Percentiles rank a stretch among this genome's conserved stretches.
Conservation (phyloP, 1,140 invertebrate genomes). For the Coelopa frigida region DNA sequence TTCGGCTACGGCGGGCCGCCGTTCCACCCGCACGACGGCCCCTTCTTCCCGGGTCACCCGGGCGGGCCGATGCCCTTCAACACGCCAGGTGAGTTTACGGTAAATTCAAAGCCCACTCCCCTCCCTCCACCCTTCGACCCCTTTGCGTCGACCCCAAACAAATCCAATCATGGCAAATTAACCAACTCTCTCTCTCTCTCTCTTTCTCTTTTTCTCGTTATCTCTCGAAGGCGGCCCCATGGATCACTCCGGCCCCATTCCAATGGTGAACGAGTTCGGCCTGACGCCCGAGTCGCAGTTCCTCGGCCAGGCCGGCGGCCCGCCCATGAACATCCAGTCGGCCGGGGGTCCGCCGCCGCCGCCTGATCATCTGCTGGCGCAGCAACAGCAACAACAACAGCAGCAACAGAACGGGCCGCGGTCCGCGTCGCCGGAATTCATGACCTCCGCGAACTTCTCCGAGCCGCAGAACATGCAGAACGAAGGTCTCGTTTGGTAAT, state of each 20-base stretch:
- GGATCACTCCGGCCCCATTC: slow-evolving; percentile 59
- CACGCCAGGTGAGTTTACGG: slow-evolving; percentile 56
- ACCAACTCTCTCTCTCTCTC: slow-evolving; percentile 4
- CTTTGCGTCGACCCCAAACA: neutral
- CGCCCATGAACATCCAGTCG: slow-evolving; percentile 51
- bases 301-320: slow-evolving; percentile 52
- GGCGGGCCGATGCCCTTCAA: slow-evolving; percentile 67
- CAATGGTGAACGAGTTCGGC: slow-evolving; percentile 58
- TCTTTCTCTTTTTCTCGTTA: slow-evolving; percentile 2
- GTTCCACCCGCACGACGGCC: slow-evolving; percentile 75
- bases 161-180: neutral
- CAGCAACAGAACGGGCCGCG: slow-evolving; percentile 44
- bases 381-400: slow-evolving; percentile 21
- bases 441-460: slow-evolving; percentile 55
- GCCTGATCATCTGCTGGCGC: slow-evolving; percentile 37
- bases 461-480: slow-evolving; percentile 65
- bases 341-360: slow-evolving; percentile 50
- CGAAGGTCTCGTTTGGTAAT: slow-evolving; percentile 66
- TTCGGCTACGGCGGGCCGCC: slow-evolving; percentile 80
- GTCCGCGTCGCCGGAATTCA: slow-evolving; percentile 49
- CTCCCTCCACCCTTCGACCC: neutral
- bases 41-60: slow-evolving; percentile 74
- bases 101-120: neutral
- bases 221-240: slow-evolving; percentile 54
- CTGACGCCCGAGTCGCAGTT: slow-evolving; percentile 58